Base-by-base conservation (phyloP, 2,888 invertebrate species). In the Eupithecia pulchellata region DNA sequence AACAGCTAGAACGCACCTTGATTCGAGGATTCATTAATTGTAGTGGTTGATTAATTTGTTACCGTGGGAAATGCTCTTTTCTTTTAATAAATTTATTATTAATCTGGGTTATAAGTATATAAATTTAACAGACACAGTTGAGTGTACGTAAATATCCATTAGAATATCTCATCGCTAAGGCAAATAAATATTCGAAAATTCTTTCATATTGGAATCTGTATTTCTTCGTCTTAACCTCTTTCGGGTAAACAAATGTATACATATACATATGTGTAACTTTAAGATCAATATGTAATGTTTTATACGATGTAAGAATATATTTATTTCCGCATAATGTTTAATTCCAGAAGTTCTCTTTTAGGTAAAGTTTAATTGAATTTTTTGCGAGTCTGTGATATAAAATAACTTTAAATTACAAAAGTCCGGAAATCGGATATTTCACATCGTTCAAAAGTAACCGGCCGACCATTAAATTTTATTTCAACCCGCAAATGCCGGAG, bases 381-480 rank as follows among this genome's bases (percentile, higher is more conserved):
- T 34, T 9, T 47, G n/a, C 30, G n/a, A 55, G 27, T 14, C 27
- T 55, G 27, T 27, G 25, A 39, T 29, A 47, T 58, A 13, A 60
- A 64, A 58, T 58, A 64, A 66, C 58, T 58, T 65, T 52, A 64
- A 60, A 71, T 74, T 73, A 87, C 81, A 86, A 87, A 66, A 83
- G 79, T 76, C 88, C 89, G 91, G 93, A 93, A 92, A 92, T 92
- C 86, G 85, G 89, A 93, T 92, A 92, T 91, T 90, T 86, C 85
- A 88, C 85, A 89, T 88, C 75, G 81, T 80, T 83, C 82, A 82
- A 86, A 84, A 81, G 82, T 84, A 84, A 82, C 88, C 87, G 88
- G 80, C 83, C 81, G 87, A 90, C 90, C 90, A 93, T 93, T 91
- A 93, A 92, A 93, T 93, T 93, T 93, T 93, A 92, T 93, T 90